These are phyloP conservation scores for Caenorhabditis latens DNA, from an alignment of 1,140 invertebrate genomes.

Conservation along the genomic window DNA sequence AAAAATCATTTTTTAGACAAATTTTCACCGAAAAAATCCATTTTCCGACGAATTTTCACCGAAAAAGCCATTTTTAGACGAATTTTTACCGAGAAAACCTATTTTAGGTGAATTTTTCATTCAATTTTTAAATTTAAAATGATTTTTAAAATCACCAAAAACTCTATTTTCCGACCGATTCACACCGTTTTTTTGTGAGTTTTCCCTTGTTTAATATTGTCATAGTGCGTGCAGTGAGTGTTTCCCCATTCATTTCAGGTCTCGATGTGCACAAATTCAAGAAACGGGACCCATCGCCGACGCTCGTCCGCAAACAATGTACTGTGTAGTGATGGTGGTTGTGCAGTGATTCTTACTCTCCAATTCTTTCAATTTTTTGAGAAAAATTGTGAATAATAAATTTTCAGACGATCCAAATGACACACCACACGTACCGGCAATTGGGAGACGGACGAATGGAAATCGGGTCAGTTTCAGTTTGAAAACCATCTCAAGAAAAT, in stretches of 20 bases:
- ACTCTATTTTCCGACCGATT: too few relatives aligned
- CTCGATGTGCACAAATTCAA: slow-evolving; percentile 62
- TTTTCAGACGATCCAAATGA: slow-evolving; percentile 65
- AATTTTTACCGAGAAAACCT: too few relatives aligned
- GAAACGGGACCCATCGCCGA: slow-evolving; percentile 65
- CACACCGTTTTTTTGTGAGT: neutral
- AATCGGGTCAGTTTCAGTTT: slow-evolving; percentile 33
- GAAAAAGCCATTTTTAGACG: too few relatives aligned
- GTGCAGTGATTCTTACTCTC: too few relatives aligned
- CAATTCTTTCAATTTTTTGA: too few relatives aligned
- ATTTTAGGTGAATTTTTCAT: too few relatives aligned
- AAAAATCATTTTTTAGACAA: too few relatives aligned
- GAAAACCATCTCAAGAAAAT: too few relatives aligned
- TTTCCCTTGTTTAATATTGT: slow-evolving; percentile 6
- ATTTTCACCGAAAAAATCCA: too few relatives aligned
- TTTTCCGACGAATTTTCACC: too few relatives aligned
- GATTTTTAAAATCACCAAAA: too few relatives aligned
- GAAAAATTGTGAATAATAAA: neutral
- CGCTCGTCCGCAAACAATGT: slow-evolving; percentile 66
- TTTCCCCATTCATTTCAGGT: slow-evolving; percentile 57
- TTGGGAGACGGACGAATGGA: slow-evolving; percentile 54
- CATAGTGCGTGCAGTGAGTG: slow-evolving; percentile 43
- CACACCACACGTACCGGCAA: slow-evolving; percentile 62
- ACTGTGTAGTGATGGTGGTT: slow-evolving; percentile 39
- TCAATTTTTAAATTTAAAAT: too few relatives aligned